Evolutionary conservation across 1,140 invertebrate genomes (phyloP), one percentile per base, ranked within the genome.

Genomic region (Leptoteleia sp.): DNA sequence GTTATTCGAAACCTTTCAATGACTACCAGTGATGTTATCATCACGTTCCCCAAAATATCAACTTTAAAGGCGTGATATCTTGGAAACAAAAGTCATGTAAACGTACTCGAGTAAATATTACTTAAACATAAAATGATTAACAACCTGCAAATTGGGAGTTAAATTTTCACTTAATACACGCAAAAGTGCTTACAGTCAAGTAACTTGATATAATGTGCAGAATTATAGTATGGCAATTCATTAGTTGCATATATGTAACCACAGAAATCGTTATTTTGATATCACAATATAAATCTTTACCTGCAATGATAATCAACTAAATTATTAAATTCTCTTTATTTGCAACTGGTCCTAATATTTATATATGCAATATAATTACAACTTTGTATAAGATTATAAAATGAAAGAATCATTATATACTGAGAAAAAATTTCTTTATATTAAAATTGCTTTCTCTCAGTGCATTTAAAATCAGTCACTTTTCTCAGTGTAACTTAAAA

Each of bases 121-220:
- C 40, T 64, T 52, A 31, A 11, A 2, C 29, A 40, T 29, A 55
- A 64, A 62, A 62, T 52, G 33, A 54, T 61, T 48, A 25, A 50
- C 25, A 22, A 54, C 31, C 33, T 59, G 50, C 42, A 31, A 75
- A 42, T 54, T 42, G 50, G 57, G 57, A 57, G 3, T 62, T 55
- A 31, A 59, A 62, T 54, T 61, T 52, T 65, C 59, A 75, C 55
- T 33, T 75, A 55, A 15, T 75, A 48, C 35, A 65, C 22, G 54
- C 45, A 68, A 76, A 76, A 67, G 17, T 76, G 72, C 72, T 76
- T 76, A 76, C 61, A 8, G 38, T 59, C 31, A 59, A 54, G 72
- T 67, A 76, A 76, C 62, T 52, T 61, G 72, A 76, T 76, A 75
- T 67, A 43, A 65, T 48, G 59, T 62, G 15, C 27, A 33, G 37